Evolutionary conservation across 2,797 vertebrate genomes (phyloP).

Genomic region (Hipposideros larvatus): DNA sequence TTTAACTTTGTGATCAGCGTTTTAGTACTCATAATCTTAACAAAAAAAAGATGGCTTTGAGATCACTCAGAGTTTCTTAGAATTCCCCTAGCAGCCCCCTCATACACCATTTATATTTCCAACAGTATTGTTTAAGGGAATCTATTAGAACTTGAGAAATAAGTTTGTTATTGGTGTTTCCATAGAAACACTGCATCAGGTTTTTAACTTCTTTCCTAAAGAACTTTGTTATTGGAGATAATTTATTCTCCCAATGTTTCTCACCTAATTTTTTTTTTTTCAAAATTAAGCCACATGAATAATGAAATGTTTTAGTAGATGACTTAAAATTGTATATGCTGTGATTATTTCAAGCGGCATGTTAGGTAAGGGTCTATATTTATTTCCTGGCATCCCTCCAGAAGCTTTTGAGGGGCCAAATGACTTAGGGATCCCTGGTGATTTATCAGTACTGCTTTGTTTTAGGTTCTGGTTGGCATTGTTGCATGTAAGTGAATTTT

Average conservation of each 20-base stretch:
- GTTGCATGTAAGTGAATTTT: neutral
- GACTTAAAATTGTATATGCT: neutral
- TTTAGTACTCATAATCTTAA: neutral
- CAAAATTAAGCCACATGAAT: constrained; percentile 29
- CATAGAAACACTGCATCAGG: constrained; percentile 52
- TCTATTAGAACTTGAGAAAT: constrained; percentile 57
- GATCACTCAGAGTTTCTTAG: constrained; percentile 11
- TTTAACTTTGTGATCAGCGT: constrained; percentile 43
- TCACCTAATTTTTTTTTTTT: neutral
- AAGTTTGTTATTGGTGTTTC: constrained; percentile 62
- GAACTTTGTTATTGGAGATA: constrained; percentile 21
- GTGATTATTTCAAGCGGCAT: neutral
- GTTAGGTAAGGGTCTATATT: neutral
- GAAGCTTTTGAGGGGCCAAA: neutral
- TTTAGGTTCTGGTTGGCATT: neutral
- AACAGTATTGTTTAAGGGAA: neutral
- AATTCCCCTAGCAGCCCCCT: neutral
- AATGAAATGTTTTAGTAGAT: constrained; percentile 3
- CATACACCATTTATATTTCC: neutral
- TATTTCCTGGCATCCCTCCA: neutral
- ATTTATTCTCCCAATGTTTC: neutral
- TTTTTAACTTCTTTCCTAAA: constrained; percentile 49
- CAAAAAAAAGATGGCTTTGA: constrained; percentile 40
- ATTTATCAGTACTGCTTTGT: neutral
- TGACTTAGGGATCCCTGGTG: neutral